Conservation (phyloP, 1,140 invertebrate species). For the Pantala flavescens region DNA sequence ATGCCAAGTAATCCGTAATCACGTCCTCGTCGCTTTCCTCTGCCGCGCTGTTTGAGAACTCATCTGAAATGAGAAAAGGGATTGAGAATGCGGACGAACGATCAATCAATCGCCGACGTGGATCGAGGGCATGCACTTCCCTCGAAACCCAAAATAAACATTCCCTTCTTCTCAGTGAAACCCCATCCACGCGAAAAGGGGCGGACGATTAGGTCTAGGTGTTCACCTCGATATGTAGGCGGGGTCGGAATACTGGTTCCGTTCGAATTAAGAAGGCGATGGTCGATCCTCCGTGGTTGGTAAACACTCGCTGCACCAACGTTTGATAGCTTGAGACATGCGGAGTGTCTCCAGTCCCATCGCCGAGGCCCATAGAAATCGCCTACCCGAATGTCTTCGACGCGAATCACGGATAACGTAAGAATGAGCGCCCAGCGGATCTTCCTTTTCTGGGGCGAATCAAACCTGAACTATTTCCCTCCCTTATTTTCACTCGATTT, state of each 20-base stretch:
- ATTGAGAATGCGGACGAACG: not conserved
- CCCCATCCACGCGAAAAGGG: not conserved
- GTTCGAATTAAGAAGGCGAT: no score
- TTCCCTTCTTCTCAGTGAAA: no score
- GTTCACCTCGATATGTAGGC: not conserved
- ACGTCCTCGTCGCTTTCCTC: conserved; percentile 57
- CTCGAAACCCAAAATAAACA: no score
- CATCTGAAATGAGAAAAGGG: conserved; percentile 22
- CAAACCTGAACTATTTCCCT: no score
- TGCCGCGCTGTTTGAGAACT: conserved; percentile 46
- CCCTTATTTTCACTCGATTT: no score
- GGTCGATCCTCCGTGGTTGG: no score
- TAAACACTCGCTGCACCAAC: no score
- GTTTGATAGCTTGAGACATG: not conserved
- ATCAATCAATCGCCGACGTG: not conserved
- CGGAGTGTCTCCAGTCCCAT: not conserved
- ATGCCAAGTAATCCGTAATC: conserved; percentile 49
- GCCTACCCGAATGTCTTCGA: no score
- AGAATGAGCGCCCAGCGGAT: no score
- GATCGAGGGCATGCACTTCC: not conserved
- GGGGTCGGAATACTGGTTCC: not conserved
- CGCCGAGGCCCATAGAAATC: no score
- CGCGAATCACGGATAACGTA: no score
- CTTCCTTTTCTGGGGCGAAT: no score
- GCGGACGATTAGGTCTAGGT: not conserved